These are phyloP conservation scores for Stegophylla sp. DNA, from an alignment of 2,888 invertebrate species.

Conservation along the genomic window DNA sequence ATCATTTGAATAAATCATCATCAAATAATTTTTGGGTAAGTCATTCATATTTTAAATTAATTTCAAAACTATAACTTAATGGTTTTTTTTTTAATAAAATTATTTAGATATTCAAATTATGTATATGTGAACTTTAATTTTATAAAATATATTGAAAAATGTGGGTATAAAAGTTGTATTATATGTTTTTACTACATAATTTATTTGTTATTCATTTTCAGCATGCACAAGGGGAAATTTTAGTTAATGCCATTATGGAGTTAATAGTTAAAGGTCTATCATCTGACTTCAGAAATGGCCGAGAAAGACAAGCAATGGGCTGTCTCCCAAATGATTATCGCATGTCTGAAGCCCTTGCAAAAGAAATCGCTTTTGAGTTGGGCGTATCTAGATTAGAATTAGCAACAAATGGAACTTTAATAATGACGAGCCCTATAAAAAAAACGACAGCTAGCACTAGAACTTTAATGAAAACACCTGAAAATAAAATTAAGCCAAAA, in stretches of 20 bases:
- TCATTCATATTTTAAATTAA: conserved; percentile 1
- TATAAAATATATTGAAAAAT: too few relatives aligned
- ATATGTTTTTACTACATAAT: neutral
- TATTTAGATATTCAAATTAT: neutral
- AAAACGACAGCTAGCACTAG: conserved; percentile 16
- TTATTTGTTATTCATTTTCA: conserved; percentile 16
- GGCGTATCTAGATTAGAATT: conserved; percentile 39
- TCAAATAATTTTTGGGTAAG: conserved; percentile 56
- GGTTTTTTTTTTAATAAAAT: neutral
- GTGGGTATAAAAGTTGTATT: too few relatives aligned
- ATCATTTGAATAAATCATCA: conserved; percentile 50
- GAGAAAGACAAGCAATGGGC: conserved; percentile 56
- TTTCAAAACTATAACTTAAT: conserved; percentile 4
- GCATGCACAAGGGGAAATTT: conserved; percentile 47
- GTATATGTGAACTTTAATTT: too few relatives aligned
- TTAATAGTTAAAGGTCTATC: conserved; percentile 45
- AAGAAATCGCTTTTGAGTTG: conserved; percentile 36
- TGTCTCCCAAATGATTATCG: conserved; percentile 56
- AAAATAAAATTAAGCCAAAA: conserved; percentile 36
- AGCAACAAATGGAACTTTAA: conserved; percentile 30
- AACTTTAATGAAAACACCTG: conserved; percentile 35
- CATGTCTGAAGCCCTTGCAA: conserved; percentile 45
- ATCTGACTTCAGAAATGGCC: conserved; percentile 48
- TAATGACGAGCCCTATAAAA: conserved; percentile 42
- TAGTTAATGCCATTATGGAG: conserved; percentile 53